Base-by-base conservation (phyloP, 64 coral and sea anemone genomes). In the Porites australiensis region DNA sequence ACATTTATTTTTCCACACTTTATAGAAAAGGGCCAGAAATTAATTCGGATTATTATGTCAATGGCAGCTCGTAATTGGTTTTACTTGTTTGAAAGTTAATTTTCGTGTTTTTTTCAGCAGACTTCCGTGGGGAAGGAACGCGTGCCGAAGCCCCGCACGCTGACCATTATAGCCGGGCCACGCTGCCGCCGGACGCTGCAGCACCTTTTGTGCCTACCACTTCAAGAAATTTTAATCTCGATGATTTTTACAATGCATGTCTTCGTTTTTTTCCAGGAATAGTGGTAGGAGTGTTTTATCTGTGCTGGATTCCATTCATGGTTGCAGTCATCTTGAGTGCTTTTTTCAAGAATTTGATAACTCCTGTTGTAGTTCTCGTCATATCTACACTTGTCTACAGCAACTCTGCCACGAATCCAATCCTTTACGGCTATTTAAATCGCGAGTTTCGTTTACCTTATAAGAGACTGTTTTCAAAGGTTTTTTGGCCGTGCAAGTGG, bases 221-320 rank as follows among this genome's bases (percentile, higher is more conserved):
- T 37, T 37, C 27, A 57, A 57, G 62, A 64, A 64, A 64, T 64
- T 64, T 18, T 13, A 64, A 64, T 64, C 11, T 13, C 61, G 12
- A 14, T 14, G 62, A 4, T 18, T 4, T 5, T 14, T 18, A 18
- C 14, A 6, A 5, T 27, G 43, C 13, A 37, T 37, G 18, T 14
- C 27, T 11, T 13, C 14, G 13, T 13, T 65, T 89, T 70, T 4
- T 82, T 82, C 83, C 10, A 94, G 92, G 92, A 53, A 58, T 82
- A 4, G 92, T 94, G 6, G 92, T 94, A 3, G 92, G 92, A 0
- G 69, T 82, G 46, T 94, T 94, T 44, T 94, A 94, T 63, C 44
- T 94, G 64, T 94, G 92, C 61, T 94, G 92, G 92, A 89, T 94
- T n/a, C 92, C 92, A 0, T 94, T 94, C 86, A 89, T 94, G 92